These are phyloP conservation scores for Dinothrombium tinctorium DNA, from an alignment of 1,140 invertebrate species.

Conservation along the genomic window DNA sequence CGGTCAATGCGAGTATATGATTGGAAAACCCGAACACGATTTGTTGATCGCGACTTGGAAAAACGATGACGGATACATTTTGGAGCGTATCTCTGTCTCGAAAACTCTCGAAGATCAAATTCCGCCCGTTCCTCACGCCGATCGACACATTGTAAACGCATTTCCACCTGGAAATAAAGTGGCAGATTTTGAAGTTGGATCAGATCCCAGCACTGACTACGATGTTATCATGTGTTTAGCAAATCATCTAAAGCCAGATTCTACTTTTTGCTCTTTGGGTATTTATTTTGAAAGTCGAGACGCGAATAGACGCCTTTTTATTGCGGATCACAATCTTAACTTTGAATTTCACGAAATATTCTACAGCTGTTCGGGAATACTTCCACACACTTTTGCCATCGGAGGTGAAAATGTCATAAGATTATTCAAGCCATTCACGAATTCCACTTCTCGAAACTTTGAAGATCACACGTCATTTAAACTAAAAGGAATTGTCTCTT, in stretches of 20 bases:
- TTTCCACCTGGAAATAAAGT: slow-evolving; percentile 1
- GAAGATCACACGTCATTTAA: background rate
- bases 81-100: background rate
- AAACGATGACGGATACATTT: background rate
- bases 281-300: background rate
- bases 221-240: background rate
- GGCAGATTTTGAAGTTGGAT: background rate
- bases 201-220: background rate
- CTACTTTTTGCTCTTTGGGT: background rate
- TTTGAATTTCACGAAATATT: background rate
- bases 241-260: background rate
- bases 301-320: background rate
- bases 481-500: background rate
- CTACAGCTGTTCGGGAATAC: background rate
- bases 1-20: background rate
- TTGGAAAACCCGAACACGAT: background rate
- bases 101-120: background rate
- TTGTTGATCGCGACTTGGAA: background rate
- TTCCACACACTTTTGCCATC: background rate
- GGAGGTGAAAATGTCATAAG: background rate
- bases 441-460: background rate
- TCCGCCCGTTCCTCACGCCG: background rate
- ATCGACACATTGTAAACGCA: background rate
- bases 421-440: background rate
- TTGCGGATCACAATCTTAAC: background rate